Conservation (phyloP, 2,888 invertebrate genomes). For the Callinectes sapidus region DNA sequence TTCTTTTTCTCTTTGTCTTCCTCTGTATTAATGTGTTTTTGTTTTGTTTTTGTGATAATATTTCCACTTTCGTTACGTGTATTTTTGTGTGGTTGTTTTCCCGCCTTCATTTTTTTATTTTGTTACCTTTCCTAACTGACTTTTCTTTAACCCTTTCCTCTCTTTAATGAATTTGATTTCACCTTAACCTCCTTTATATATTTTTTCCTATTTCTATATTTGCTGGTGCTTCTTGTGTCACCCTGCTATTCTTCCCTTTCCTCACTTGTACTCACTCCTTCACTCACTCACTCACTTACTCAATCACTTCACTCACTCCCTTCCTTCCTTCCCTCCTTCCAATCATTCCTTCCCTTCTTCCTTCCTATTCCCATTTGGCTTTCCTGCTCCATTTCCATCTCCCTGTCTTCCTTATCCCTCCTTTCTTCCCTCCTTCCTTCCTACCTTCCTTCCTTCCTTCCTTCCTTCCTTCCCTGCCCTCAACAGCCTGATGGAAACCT, state of each 20-base stretch:
- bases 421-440: neutral
- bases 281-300: neutral
- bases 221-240: neutral
- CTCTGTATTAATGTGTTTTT: conserved; percentile 18
- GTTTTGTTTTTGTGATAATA: neutral
- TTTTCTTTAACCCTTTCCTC: conserved; percentile 10
- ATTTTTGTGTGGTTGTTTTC: neutral
- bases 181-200: neutral
- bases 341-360: neutral
- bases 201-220: conserved; percentile 1
- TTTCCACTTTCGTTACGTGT: neutral
- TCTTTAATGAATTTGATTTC: conserved; percentile 6
- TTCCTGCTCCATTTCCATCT: neutral
- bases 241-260: conserved; percentile 5
- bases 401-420: neutral
- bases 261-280: neutral
- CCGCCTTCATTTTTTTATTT: neutral
- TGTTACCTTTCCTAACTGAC: neutral
- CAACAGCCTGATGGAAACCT: conserved; percentile 67
- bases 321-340: neutral
- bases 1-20: neutral
- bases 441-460: conserved; percentile 17
- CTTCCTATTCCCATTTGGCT: neutral
- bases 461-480: conserved; percentile 55
- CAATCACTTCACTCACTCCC: neutral